phyloP scores from a whole-genome alignment of 2,888 invertebrate genomes.

The Chrysolina haemoptera region DNA sequence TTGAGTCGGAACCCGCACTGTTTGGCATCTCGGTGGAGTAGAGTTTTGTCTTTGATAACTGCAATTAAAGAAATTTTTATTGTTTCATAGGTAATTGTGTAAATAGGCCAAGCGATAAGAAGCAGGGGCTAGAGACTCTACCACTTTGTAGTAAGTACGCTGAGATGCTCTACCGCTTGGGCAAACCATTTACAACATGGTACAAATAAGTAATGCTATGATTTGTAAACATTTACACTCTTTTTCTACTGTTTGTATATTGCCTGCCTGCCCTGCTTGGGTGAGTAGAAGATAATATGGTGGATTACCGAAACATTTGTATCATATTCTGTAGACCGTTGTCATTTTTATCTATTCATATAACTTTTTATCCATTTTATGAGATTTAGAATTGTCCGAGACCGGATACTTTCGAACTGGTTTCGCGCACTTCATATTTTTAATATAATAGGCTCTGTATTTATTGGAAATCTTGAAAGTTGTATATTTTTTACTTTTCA shows the following conservation, averaged over 20 bases:
- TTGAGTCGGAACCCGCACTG: conserved; percentile 60
- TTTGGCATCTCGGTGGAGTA: conserved; percentile 61
- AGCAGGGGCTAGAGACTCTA: conserved; percentile 38
- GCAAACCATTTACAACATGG: conserved; percentile 68
- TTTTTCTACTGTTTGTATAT: conserved; percentile 71
- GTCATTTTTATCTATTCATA: conserved; percentile 67
- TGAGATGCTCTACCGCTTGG: conserved; percentile 47
- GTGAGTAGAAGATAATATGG: conserved; percentile 60
- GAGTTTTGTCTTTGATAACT: conserved; percentile 66
- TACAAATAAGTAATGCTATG: conserved; percentile 70
- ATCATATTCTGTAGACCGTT: conserved; percentile 68
- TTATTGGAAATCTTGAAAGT: conserved; percentile 68
- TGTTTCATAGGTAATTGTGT: conserved; percentile 68
- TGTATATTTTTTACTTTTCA: conserved; percentile 70
- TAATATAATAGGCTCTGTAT: conserved; percentile 67
- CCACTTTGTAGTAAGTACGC: conserved; percentile 25
- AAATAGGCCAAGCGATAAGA: conserved; percentile 64
- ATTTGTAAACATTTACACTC: conserved; percentile 71
- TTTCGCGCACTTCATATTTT: conserved; percentile 66
- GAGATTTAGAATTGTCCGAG: conserved; percentile 65
- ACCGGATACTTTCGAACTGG: conserved; percentile 65
- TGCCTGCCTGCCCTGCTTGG: conserved; percentile 64
- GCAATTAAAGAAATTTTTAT: conserved; percentile 60
- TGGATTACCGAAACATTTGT: conserved; percentile 63
- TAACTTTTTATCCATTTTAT: conserved; percentile 67